Evolutionary conservation across 2,888 invertebrate genomes (phyloP), one percentile per base, ranked within the genome.

Genomic region (Pyrochroa serraticornis): DNA sequence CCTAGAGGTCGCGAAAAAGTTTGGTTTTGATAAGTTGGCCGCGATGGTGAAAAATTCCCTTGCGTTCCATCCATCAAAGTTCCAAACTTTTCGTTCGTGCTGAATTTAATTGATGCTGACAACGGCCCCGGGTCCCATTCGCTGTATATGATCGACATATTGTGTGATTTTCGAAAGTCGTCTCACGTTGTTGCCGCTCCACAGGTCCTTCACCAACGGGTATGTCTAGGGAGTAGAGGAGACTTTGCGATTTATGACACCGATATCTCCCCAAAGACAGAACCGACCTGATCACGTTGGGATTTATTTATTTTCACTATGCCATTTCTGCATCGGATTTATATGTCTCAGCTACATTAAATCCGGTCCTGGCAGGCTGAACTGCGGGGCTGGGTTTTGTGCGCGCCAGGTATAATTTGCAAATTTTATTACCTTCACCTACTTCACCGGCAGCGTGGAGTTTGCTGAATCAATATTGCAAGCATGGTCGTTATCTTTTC

Each of bases 281-380:
- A 54, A 13, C 36, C 43, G 58, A 57, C 62, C 60, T 65, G 66
- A 66, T 68, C 68, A 68, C 62, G 60, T 57, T 44, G 62, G 63
- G 63, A 66, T 68, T 66, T 68, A 70, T 67, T 67, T 68, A 68
- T 68, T 70, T 66, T 66, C 63, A 54, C 63, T 61, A 32, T 45
- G 51, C 35, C 60, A 62, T 66, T 64, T 64, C 64, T 66, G 66
- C 64, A 66, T 67, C 60, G 60, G 64, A 68, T 69, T 68, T 69
- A 67, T 65, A 47, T 38, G 61, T 30, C 33, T 33, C 47, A 10
- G 44, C 45, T 48, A 39, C 49, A 52, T 55, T 44, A 57, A 52
- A 52, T 63, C 43, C 22, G 22, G 22, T 22, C 22, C 22, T 22
- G 22, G 22, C 22, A 22, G 22, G 3, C 55, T 14, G 35, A 39